These are phyloP conservation scores for Crotalus tigris DNA, from an alignment of 2,113 vertebrate genomes.

Conservation along the genomic window DNA sequence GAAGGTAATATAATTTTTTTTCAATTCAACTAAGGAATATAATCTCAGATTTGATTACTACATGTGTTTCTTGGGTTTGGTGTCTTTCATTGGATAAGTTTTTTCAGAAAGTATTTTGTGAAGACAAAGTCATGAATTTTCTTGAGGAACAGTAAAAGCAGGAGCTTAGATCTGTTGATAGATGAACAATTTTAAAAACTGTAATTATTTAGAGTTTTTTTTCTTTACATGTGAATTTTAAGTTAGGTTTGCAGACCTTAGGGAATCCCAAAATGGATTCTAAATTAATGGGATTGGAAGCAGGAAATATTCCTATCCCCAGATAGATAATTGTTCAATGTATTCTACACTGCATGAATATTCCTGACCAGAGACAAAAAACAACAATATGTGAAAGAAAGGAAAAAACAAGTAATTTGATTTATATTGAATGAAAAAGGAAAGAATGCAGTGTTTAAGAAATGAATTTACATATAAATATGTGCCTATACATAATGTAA, in stretches of 20 bases:
- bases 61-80: neutral
- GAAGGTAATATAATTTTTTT: neutral
- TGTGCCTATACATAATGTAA: neutral
- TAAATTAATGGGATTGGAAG: neutral
- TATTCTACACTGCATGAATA: neutral
- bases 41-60: neutral
- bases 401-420: neutral
- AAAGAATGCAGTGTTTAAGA: neutral
- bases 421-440: neutral
- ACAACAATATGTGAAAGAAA: neutral
- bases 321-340: neutral
- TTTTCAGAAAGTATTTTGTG: neutral
- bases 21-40: neutral
- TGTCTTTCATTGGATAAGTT: neutral
- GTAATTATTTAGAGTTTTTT: neutral
- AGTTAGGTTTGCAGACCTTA: neutral
- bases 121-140: neutral
- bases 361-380: neutral
- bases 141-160: neutral
- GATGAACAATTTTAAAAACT: neutral
- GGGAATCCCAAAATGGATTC: neutral
- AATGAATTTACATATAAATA: neutral
- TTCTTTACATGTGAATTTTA: neutral
- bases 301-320: neutral
- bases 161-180: neutral